Percentiles rank a stretch among this genome's conserved stretches.
Evolutionary conservation across 2,113 vertebrate species (phyloP).

Genomic region (Ciconia boyciana): DNA sequence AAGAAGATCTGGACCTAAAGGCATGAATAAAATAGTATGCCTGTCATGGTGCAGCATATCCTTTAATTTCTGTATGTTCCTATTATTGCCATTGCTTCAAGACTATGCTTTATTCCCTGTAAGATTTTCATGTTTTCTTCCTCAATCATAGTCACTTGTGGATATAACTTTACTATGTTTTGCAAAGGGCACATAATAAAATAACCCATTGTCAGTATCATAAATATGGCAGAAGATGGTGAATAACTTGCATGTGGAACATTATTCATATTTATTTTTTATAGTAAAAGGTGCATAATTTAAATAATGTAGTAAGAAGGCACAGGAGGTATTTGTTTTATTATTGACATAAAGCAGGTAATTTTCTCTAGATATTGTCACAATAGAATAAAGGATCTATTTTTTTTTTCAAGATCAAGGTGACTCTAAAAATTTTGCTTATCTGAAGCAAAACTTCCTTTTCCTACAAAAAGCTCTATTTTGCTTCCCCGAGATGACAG

Average conservation of each 20-base stretch:
- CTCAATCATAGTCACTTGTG: background rate
- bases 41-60: background rate
- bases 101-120: background rate
- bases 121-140: background rate
- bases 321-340: background rate
- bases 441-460: background rate
- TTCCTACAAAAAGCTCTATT: background rate
- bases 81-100: background rate
- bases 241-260: background rate
- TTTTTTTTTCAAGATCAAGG: background rate
- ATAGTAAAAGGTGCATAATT: background rate
- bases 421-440: background rate
- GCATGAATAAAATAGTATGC: background rate
- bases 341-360: background rate
- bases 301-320: background rate
- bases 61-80: background rate
- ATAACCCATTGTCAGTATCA: background rate
- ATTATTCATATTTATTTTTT: background rate
- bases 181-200: background rate
- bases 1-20: background rate
- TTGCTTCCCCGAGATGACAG: background rate
- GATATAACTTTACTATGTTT: background rate
- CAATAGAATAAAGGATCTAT: background rate
- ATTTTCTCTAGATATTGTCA: background rate
- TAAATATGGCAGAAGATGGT: background rate